These are phyloP conservation scores for Balaeniceps rex DNA, from an alignment of 2,113 vertebrate genomes.

Conservation along the genomic window DNA sequence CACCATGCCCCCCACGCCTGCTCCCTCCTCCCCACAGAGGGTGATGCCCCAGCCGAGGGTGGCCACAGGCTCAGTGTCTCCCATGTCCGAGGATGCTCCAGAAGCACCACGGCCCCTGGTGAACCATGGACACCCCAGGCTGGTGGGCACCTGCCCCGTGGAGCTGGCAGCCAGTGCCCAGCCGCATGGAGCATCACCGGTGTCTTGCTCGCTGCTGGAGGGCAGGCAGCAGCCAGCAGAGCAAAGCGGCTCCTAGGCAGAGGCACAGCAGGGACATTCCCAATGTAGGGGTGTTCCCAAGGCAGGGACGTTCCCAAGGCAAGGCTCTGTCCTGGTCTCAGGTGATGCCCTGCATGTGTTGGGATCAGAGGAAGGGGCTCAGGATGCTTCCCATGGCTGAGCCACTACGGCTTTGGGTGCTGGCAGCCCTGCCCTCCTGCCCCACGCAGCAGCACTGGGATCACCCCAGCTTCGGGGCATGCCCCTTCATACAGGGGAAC, in stretches of 20 bases:
- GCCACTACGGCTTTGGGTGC: not conserved
- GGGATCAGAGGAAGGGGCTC: not conserved
- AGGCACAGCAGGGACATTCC: not conserved
- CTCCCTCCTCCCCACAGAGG: not conserved
- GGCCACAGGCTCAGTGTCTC: not conserved
- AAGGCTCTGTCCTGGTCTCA: not conserved
- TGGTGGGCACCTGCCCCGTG: not conserved
- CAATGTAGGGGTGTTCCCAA: not conserved
- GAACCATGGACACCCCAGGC: fast-evolving
- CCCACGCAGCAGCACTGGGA: not conserved
- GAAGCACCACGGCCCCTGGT: not conserved
- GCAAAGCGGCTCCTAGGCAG: not conserved
- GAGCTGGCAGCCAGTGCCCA: not conserved
- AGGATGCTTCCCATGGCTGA: not conserved
- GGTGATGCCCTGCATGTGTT: not conserved
- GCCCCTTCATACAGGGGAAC: not conserved
- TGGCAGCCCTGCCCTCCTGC: not conserved
- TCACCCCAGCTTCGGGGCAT: not conserved
- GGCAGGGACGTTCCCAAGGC: not conserved
- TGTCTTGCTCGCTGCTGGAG: not conserved
- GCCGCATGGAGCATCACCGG: not conserved
- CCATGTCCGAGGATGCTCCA: not conserved
- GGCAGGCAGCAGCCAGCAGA: not conserved
- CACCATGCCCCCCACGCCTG: not conserved
- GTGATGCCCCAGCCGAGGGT: fast-evolving